Conservation (phyloP, 1,140 invertebrate genomes). For the Apis laboriosa region DNA sequence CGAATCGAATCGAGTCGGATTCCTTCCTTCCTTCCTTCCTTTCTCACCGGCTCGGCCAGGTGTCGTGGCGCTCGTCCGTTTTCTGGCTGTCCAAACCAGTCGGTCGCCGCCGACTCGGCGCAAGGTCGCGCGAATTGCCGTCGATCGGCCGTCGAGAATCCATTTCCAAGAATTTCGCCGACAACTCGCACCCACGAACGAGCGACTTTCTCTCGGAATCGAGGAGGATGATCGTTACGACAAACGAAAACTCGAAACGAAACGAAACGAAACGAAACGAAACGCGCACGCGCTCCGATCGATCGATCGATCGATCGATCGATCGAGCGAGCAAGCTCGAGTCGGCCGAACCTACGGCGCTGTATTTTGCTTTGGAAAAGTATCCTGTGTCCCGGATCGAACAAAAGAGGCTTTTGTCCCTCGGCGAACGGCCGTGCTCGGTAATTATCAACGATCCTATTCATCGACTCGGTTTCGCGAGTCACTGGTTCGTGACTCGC, state of each 20-base stretch:
- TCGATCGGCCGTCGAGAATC: conserved; percentile 60
- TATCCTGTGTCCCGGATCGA: conserved; percentile 36
- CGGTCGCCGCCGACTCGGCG: conserved; percentile 56
- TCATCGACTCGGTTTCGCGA: conserved; percentile 50
- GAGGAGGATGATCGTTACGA: not conserved
- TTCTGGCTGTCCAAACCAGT: conserved; percentile 48
- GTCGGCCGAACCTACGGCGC: conserved; percentile 15
- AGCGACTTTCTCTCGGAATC: conserved; percentile 13
- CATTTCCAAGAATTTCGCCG: conserved; percentile 50
- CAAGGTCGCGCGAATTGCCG: conserved; percentile 66
- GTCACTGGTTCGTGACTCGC: conserved; percentile 32
- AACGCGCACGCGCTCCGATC: not conserved
- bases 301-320: not conserved
- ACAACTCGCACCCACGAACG: conserved; percentile 48
- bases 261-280: too few relatives aligned
- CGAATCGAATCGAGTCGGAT: not conserved
- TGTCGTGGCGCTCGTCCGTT: not conserved
- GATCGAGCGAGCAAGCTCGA: not conserved
- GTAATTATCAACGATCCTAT: conserved; percentile 54
- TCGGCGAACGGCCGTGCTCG: conserved; percentile 40
- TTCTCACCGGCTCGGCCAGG: not conserved
- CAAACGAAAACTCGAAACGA: too few relatives aligned
- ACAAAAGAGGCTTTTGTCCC: conserved; percentile 50
- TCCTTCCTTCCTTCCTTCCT: not conserved
- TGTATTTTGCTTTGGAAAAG: conserved; percentile 44